phyloP scores from a whole-genome alignment of 2,888 invertebrate genomes.

The Tetrapedia diversipes region DNA sequence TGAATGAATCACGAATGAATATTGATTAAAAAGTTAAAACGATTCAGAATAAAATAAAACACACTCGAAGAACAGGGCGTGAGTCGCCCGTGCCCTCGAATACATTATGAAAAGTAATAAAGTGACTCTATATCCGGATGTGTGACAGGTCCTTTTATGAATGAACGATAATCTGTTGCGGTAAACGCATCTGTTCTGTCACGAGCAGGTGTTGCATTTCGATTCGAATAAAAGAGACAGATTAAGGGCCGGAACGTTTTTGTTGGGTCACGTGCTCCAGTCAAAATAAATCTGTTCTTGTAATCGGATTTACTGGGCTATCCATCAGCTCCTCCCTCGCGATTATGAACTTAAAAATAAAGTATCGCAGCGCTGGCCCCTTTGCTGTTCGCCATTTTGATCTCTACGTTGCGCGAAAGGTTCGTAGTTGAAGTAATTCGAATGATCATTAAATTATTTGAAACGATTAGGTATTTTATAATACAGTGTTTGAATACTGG shows the following conservation, averaged over 20 bases:
- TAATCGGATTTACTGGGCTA: slow-evolving; percentile 74
- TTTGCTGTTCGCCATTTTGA: neutral
- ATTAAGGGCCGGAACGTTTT: slow-evolving; percentile 75
- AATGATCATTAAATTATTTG: neutral
- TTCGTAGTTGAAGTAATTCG: neutral
- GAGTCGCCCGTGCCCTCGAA: slow-evolving; percentile 63
- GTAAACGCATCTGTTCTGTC: slow-evolving; percentile 72
- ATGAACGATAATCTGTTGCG: slow-evolving; percentile 64
- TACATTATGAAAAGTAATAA: slow-evolving; percentile 71
- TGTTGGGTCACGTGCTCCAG: slow-evolving; percentile 81
- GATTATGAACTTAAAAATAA: slow-evolving; percentile 61
- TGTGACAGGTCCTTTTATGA: slow-evolving; percentile 68
- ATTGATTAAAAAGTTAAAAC: neutral
- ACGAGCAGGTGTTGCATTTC: slow-evolving; percentile 75
- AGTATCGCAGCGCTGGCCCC: neutral
- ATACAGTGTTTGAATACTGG: neutral
- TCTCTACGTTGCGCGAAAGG: neutral
- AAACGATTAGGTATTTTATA: neutral
- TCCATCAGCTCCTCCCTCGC: slow-evolving; percentile 53
- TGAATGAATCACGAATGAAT: neutral
- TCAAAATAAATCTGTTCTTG: slow-evolving; percentile 79
- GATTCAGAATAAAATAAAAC: neutral
- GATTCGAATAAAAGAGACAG: slow-evolving; percentile 69
- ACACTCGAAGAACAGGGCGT: neutral
- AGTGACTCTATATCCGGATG: slow-evolving; percentile 49